A percentile compares a stretch with the other conserved stretches of the same genome.
Evolutionary conservation across 92 coral and sea anemone genomes (phyloP).

Genomic region (Zoanthus sociatus): DNA sequence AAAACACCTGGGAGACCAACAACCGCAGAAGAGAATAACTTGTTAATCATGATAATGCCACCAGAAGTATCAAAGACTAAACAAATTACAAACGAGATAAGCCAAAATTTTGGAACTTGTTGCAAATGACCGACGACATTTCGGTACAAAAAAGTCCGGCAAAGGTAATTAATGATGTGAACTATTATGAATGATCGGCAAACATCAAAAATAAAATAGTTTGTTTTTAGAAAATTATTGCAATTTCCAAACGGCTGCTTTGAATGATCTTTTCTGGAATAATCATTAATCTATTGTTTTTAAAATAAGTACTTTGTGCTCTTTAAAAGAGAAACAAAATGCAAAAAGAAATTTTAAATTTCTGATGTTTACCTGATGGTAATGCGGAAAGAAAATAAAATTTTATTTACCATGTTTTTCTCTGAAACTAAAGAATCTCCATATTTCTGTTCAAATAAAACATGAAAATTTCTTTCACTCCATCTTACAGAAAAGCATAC

Average conservation of each 20-base stretch:
- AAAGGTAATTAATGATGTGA: neutral
- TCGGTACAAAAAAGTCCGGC: neutral
- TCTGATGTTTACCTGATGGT: neutral
- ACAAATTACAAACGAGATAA: neutral
- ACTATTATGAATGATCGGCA: neutral
- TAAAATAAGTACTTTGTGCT: neutral
- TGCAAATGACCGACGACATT: neutral
- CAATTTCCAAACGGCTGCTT: neutral
- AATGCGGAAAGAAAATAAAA: too few relatives aligned
- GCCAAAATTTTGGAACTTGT: neutral
- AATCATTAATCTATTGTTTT: neutral
- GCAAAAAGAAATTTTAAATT: neutral
- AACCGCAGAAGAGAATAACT: conserved; percentile 14
- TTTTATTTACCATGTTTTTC: too few relatives aligned
- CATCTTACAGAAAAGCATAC: neutral
- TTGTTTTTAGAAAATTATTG: neutral
- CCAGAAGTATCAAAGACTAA: neutral
- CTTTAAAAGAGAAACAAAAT: neutral
- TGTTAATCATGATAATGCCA: neutral
- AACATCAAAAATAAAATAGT: neutral
- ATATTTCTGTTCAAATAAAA: too few relatives aligned
- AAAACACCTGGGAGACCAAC: neutral
- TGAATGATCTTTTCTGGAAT: too few relatives aligned
- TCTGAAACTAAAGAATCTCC: too few relatives aligned
- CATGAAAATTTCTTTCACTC: too few relatives aligned